Evolutionary conservation across 2,797 vertebrate species (phyloP).

Genomic region (Muscicapa striata): DNA sequence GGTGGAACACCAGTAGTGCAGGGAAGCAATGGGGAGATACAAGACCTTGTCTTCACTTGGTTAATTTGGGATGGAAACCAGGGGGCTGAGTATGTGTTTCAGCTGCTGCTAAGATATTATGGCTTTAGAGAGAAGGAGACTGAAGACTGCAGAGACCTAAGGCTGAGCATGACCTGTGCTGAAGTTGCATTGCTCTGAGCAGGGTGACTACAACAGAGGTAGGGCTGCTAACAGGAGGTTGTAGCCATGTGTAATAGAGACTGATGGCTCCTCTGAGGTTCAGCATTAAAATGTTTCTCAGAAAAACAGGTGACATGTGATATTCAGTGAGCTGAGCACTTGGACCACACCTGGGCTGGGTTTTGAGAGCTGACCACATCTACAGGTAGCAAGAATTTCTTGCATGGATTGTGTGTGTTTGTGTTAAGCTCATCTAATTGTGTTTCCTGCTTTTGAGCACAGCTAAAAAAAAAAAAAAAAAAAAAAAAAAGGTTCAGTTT

Average conservation of each 20-base stretch:
- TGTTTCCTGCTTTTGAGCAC: neutral
- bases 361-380: neutral
- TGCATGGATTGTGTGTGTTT: neutral
- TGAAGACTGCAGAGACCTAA: neutral
- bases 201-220: accelerated
- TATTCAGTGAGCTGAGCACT: neutral
- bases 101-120: neutral
- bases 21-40: neutral
- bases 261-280: neutral
- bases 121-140: neutral
- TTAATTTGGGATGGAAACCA: neutral
- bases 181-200: neutral
- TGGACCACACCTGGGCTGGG: neutral
- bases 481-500: neutral
- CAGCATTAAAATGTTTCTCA: neutral
- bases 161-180: neutral
- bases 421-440: neutral
- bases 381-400: neutral
- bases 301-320: neutral
- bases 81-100: neutral
- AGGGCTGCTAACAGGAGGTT: neutral
- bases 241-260: accelerated
- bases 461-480: neutral
- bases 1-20: neutral
- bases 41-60: neutral